A percentile compares a stretch with the other conserved stretches of the same genome.
Conservation (phyloP, 2,797 vertebrate species). For the Brachyalestes nurse region DNA sequence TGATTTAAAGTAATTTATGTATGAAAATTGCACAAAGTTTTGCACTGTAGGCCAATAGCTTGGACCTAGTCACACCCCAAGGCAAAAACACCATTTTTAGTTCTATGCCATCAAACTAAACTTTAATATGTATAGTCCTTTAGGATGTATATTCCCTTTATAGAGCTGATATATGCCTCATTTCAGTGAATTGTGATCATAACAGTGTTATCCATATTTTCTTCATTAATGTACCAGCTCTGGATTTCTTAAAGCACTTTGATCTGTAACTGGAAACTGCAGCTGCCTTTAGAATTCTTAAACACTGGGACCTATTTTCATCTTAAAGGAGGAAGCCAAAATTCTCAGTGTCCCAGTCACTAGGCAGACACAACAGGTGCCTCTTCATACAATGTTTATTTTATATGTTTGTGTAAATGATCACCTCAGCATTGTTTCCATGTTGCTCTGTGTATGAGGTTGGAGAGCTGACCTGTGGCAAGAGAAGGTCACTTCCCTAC, state of each 20-base stretch:
- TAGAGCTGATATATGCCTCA: neutral
- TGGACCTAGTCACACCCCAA: too few species aligned
- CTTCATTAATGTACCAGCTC: too few species aligned
- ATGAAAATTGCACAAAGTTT: too few species aligned
- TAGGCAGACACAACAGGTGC: neutral
- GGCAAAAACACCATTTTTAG: too few species aligned
- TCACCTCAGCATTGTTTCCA: constrained; percentile 1
- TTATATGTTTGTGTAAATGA: constrained; percentile 4
- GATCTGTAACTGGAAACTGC: constrained; percentile 2
- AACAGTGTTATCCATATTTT: neutral
- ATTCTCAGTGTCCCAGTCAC: neutral
- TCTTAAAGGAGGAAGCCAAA: constrained; percentile 12
- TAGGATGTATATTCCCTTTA: neutral
- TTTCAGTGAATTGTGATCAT: neutral
- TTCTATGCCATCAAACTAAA: too few species aligned
- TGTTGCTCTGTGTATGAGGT: neutral
- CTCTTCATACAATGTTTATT: constrained; percentile 13
- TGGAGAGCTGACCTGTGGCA: neutral
- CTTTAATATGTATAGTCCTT: neutral
- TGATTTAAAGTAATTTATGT: too few species aligned
- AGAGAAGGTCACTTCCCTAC: constrained; percentile 41
- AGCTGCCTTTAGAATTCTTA: neutral
- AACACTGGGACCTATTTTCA: neutral
- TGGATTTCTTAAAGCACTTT: neutral
- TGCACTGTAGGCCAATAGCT: too few species aligned